A percentile compares a stretch with the other conserved stretches of the same genome.
Evolutionary conservation across 2,113 vertebrate species (phyloP).

Genomic region (Calidris pugnax): DNA sequence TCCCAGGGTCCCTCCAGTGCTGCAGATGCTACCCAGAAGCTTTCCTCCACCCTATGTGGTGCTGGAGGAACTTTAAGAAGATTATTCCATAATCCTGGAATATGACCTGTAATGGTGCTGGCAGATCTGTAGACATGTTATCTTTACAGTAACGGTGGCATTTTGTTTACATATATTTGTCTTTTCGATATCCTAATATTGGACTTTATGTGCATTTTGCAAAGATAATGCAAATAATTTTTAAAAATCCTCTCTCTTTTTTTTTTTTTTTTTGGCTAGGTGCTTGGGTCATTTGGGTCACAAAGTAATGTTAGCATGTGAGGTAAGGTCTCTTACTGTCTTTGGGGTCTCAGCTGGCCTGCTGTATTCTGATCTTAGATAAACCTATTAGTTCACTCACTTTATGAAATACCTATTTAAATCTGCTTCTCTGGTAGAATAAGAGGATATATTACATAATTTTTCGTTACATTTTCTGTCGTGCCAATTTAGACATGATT

Average conservation of each 20-base stretch:
- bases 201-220: neutral
- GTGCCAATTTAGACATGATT: neutral
- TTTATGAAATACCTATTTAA: neutral
- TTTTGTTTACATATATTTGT: neutral
- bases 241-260: neutral
- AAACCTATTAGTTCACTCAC: neutral
- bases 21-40: neutral
- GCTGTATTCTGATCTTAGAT: neutral
- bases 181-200: neutral
- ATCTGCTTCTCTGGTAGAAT: neutral
- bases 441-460: neutral
- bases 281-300: neutral
- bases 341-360: neutral
- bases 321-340: neutral
- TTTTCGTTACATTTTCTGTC: neutral
- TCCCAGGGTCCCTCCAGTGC: neutral
- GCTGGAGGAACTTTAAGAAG: neutral
- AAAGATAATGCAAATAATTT: neutral
- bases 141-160: neutral
- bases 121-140: neutral
- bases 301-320: neutral
- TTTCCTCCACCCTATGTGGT: neutral
- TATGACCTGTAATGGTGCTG: neutral
- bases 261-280: neutral
- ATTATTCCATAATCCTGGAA: neutral